Percentiles rank a stretch among this genome's conserved stretches.
Conservation (phyloP, 2,797 vertebrate genomes). For the Melanotaenia parkinsoni region DNA sequence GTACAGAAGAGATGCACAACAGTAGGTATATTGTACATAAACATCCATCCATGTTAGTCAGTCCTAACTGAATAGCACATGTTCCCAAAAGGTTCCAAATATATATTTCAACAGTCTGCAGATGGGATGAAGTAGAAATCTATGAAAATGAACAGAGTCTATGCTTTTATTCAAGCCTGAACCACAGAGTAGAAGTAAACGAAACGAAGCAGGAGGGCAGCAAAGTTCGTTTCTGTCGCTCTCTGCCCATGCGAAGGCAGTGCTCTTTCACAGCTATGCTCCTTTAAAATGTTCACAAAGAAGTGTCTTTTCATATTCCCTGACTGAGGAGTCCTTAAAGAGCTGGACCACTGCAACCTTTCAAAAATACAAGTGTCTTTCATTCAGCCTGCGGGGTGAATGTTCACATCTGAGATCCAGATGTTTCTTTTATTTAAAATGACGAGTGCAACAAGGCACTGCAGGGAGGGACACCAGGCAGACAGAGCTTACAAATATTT, state of each 20-base stretch:
- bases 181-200: slow-evolving; percentile 60
- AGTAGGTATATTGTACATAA: slow-evolving; percentile 61
- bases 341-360: slow-evolving; percentile 27
- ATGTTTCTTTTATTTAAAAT: slow-evolving; percentile 63
- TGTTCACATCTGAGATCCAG: slow-evolving; percentile 49
- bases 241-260: slow-evolving; percentile 51
- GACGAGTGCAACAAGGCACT: slow-evolving; percentile 83
- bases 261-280: slow-evolving; percentile 48
- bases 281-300: slow-evolving; percentile 33
- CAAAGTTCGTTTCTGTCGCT: slow-evolving; percentile 27
- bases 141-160: slow-evolving; percentile 54
- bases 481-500: slow-evolving; percentile 68
- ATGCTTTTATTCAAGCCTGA: slow-evolving; percentile 58
- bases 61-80: slow-evolving; percentile 48
- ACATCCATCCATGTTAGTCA: slow-evolving; percentile 73
- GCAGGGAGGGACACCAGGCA: slow-evolving; percentile 77
- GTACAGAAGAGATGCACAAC: slow-evolving; percentile 62
- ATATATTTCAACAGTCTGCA: slow-evolving; percentile 49
- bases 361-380: slow-evolving; percentile 43
- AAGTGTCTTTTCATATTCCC: slow-evolving; percentile 29
- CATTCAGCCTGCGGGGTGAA: slow-evolving; percentile 40
- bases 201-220: slow-evolving; percentile 43
- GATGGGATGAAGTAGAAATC: slow-evolving; percentile 50
- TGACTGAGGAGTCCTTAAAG: slow-evolving; percentile 38
- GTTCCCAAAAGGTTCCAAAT: slow-evolving; percentile 50